Conservation (phyloP, 1,140 invertebrate genomes). For the Drosophila kurseongensis region DNA sequence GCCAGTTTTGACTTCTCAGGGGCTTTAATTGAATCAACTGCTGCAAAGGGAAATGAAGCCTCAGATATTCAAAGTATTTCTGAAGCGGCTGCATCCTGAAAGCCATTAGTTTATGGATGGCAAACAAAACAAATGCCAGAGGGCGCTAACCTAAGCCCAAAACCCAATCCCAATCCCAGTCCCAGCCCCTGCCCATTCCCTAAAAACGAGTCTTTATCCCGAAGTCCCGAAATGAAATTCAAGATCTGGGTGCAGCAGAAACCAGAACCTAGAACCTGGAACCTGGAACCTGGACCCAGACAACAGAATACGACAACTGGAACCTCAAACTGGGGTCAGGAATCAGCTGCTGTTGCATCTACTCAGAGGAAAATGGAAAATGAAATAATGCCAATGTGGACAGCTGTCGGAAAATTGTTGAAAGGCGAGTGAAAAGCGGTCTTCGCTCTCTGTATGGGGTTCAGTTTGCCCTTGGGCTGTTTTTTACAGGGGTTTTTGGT, state of each 20-base stretch:
- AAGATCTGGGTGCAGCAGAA: conserved; percentile 56
- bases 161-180: conserved; percentile 1
- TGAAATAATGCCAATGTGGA: conserved; percentile 75
- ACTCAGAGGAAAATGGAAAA: conserved; percentile 33
- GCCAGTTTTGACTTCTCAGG: conserved; percentile 39
- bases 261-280: conserved; percentile 9
- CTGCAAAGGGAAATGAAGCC: conserved; percentile 29
- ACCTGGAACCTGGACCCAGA: not conserved
- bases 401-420: conserved; percentile 80
- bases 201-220: conserved; percentile 15
- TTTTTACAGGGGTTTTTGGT: conserved; percentile 42
- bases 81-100: conserved; percentile 20
- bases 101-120: conserved; percentile 74
- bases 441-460: conserved; percentile 40
- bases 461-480: conserved; percentile 49
- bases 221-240: conserved; percentile 50
- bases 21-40: conserved; percentile 50
- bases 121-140: conserved; percentile 64
- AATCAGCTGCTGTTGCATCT: conserved; percentile 71
- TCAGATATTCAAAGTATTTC: conserved; percentile 62
- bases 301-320: not conserved
- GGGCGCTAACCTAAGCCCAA: conserved; percentile 66
- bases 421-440: conserved; percentile 78
- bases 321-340: conserved; percentile 60
- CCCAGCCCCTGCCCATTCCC: conserved; percentile 3